These are phyloP conservation scores for Heliconius hewitsoni DNA, from an alignment of 1,140 invertebrate genomes.

Conservation along the genomic window DNA sequence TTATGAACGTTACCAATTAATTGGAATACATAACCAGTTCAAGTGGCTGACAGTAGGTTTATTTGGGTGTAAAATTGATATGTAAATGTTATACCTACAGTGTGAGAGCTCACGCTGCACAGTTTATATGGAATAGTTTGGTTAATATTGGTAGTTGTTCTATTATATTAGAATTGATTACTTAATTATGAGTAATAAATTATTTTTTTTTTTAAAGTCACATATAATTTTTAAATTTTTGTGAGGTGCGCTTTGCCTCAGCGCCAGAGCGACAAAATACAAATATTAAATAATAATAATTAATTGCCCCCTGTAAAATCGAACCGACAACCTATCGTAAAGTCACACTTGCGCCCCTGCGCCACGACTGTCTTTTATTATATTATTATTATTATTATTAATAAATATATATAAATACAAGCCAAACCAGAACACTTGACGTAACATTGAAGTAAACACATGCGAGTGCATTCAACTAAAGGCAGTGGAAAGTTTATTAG, in stretches of 20 bases:
- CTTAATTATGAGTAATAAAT: neutral
- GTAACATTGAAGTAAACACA: neutral
- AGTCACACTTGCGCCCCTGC: too few species aligned
- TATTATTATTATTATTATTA: neutral
- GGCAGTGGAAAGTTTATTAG: slow-evolving; percentile 6
- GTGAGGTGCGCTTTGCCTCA: too few species aligned
- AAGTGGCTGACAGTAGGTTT: slow-evolving; percentile 2
- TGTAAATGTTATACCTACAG: neutral
- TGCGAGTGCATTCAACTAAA: slow-evolving; percentile 3
- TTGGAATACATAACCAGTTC: neutral
- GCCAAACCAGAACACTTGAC: neutral
- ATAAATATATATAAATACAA: neutral
- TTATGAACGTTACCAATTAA: neutral
- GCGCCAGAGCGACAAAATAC: too few species aligned
- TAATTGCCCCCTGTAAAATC: too few species aligned
- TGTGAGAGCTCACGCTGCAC: neutral
- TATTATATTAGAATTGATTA: neutral
- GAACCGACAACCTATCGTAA: too few species aligned
- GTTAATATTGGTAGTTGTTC: slow-evolving; percentile 1
- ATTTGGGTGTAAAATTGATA: neutral
- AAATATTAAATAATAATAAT: too few species aligned
- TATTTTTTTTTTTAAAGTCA: neutral
- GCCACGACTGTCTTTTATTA: too few species aligned
- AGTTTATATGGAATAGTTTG: neutral
- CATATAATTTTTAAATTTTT: too few species aligned